A percentile compares a stretch with the other conserved stretches of the same genome.
These are phyloP conservation scores for Papilio machaon DNA, from an alignment of 1,140 invertebrate genomes.

Conservation along the genomic window DNA sequence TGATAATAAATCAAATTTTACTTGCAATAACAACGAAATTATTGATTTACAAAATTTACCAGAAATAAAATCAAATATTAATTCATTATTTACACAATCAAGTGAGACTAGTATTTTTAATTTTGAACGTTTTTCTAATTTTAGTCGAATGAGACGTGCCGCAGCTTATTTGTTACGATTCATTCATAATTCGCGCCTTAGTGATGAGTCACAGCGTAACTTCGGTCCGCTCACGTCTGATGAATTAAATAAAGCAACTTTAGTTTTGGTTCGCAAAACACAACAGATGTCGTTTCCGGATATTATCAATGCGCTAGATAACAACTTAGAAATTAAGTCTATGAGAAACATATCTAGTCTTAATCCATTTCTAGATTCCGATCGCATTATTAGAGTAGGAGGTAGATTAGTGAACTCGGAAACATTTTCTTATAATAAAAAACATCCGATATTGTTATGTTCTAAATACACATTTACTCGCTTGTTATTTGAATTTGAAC, in stretches of 20 bases:
- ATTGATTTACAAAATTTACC: constrained; percentile 37
- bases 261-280: constrained; percentile 35
- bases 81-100: constrained; percentile 35
- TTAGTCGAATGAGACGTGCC: constrained; percentile 38
- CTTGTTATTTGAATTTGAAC: constrained; percentile 44
- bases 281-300: constrained; percentile 39
- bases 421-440: constrained; percentile 32
- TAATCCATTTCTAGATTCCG: constrained; percentile 24
- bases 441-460: constrained; percentile 45
- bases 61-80: constrained; percentile 36
- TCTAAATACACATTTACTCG: constrained; percentile 43
- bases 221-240: constrained; percentile 38
- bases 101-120: constrained; percentile 32
- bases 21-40: constrained; percentile 9
- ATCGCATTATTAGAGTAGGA: constrained; percentile 39
- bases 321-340: not conserved
- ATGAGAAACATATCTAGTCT: constrained; percentile 34
- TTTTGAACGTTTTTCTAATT: constrained; percentile 41
- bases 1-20: constrained; percentile 35
- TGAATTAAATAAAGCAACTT: constrained; percentile 35
- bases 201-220: constrained; percentile 28
- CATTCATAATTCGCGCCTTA: constrained; percentile 42
- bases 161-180: constrained; percentile 43
- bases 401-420: constrained; percentile 42
- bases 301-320: constrained; percentile 37